Percentiles rank a stretch among this genome's conserved stretches.
Conservation (phyloP, 2,797 vertebrate genomes). For the Orientallactaga sibirica region DNA sequence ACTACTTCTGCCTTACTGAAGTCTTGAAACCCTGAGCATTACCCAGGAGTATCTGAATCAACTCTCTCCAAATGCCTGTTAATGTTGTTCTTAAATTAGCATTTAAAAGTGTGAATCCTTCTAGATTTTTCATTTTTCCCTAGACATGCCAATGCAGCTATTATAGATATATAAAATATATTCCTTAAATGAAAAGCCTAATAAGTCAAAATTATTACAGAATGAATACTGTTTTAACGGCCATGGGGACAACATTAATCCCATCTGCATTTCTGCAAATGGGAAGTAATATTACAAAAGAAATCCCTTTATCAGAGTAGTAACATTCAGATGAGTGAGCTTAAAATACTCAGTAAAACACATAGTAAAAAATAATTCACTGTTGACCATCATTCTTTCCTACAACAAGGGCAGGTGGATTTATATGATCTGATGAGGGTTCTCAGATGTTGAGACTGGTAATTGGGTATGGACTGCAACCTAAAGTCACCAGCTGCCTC, state of each 20-base stretch:
- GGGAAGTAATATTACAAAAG: not conserved
- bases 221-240: not conserved
- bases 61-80: too few relatives aligned
- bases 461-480: not conserved
- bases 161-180: not conserved
- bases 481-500: not conserved
- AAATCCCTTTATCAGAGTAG: not conserved
- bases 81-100: not conserved
- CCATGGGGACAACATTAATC: not conserved
- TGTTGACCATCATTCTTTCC: not conserved
- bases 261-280: not conserved
- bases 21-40: not conserved
- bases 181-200: not conserved
- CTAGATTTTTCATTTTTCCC: too few relatives aligned
- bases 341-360: not conserved
- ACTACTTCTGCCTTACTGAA: not conserved
- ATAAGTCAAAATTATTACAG: not conserved
- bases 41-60: not conserved
- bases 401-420: not conserved
- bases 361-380: too few relatives aligned
- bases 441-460: not conserved
- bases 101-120: not conserved
- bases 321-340: not conserved
- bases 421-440: not conserved
- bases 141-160: not conserved